A percentile compares a stretch with the other conserved stretches of the same genome.
phyloP scores from a whole-genome alignment of 2,797 vertebrate species.

The Oryzias sinensis region DNA sequence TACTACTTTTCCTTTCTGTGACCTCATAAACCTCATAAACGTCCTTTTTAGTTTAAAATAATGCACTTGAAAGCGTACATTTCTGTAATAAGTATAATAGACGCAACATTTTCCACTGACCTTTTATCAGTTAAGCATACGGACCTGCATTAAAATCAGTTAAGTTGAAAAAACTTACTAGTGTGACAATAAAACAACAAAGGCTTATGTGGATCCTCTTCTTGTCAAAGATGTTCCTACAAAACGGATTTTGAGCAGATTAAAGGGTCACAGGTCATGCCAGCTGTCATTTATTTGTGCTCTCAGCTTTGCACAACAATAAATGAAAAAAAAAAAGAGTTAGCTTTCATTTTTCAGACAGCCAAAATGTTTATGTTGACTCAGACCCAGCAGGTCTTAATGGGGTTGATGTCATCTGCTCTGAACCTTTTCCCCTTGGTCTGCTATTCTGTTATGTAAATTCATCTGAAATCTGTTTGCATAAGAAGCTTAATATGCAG shows the following conservation, averaged over 20 bases:
- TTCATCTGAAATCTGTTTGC: conserved; percentile 72
- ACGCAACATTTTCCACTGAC: too few species aligned
- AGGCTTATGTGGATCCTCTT: conserved; percentile 3
- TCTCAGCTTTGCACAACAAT: conserved; percentile 15
- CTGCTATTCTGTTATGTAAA: conserved; percentile 66
- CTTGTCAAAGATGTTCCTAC: conserved; percentile 16
- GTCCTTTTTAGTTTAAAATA: too few species aligned
- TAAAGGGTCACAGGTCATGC: conserved; percentile 20
- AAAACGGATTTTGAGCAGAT: conserved; percentile 26
- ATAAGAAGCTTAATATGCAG: conserved; percentile 70
- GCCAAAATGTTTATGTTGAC: conserved; percentile 3
- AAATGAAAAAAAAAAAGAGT: not conserved
- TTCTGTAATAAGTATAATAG: too few species aligned
- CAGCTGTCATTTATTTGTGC: conserved; percentile 39
- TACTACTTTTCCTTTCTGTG: too few species aligned
- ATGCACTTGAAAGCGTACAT: too few species aligned
- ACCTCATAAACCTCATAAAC: too few species aligned
- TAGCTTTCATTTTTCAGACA: conserved; percentile 9
- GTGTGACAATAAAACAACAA: not conserved
- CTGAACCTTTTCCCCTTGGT: conserved; percentile 26
- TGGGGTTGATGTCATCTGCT: conserved; percentile 10
- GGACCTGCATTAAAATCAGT: too few species aligned
- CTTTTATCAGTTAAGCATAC: too few species aligned
- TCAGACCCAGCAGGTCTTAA: not conserved
- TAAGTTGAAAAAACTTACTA: not conserved